Base-by-base conservation (phyloP, 2,113 vertebrate genomes). In the Podiceps cristatus region DNA sequence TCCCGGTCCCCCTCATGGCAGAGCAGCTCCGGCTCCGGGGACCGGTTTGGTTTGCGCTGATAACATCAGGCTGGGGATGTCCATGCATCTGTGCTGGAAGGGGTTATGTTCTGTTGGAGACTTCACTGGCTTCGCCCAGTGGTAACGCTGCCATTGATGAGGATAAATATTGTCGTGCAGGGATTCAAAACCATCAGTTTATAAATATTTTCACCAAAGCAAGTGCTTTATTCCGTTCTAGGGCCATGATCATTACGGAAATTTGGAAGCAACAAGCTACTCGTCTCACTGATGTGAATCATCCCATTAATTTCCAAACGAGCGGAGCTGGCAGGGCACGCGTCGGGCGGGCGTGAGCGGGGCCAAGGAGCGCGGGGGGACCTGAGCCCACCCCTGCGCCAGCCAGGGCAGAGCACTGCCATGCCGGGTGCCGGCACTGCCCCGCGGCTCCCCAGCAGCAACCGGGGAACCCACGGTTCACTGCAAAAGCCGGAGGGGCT, bases 311-410 rank as follows among this genome's bases (percentile, higher is more conserved):
- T 60, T 75, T 40, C 83, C 7, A 0, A 31, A 44, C 0, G 4
- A 87, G 66, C 2, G 3, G 73, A 88, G 74, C 79, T 42, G 83
- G 45, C 90, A 67, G 56, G 50, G 16, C 56, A 0, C 1, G 17
- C 8, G 3, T 9, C 0, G 2, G 68, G 24, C 52, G 14, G 59
- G 44, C 18, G 52, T 16, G 40, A 62, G 60, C 1, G 1, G 10
- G 13, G 52, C 31, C 0, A 0, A n/a, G 88, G 52, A 45, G 74
- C 3, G 0, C 0, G 1, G 56, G 3, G 55, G 33, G 20, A 17
- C n/a, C 10, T 0, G 2, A 58, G 6, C 28, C 52, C 3, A 0
- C 44, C 56, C 62, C 58, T 3, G 3, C 14, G 5, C 35, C 17
- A 3, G 3, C 16, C 0, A 6, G 33, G 45, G n/a, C 35, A 10